Percentiles rank a stretch among this genome's conserved stretches.
phyloP scores from a whole-genome alignment of 2,888 invertebrate genomes.

The Cephus sareptanus region DNA sequence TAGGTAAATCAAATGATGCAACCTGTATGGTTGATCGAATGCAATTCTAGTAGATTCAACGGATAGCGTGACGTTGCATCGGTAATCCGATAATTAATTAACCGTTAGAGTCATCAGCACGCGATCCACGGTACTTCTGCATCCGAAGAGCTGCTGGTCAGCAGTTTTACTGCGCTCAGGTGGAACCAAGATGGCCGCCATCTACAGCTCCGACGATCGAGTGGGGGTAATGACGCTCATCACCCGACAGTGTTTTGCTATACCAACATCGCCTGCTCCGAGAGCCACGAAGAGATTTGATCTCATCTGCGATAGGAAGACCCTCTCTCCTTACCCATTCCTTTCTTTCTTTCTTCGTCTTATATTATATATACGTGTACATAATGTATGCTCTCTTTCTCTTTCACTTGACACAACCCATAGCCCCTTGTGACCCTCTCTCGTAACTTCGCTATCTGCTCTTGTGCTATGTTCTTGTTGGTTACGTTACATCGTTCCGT shows the following conservation, averaged over 20 bases:
- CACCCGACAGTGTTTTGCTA: constrained; percentile 65
- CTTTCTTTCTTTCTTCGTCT: constrained; percentile 18
- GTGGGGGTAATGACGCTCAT: constrained; percentile 66
- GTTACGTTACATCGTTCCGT: not conserved
- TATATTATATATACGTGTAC: not conserved
- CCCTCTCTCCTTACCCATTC: constrained; percentile 44
- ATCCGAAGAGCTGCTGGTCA: constrained; percentile 25
- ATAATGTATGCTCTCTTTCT: not conserved
- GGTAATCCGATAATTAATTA: constrained; percentile 60
- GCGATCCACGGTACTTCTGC: constrained; percentile 45
- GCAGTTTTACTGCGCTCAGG: constrained; percentile 40
- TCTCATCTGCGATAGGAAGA: constrained; percentile 58
- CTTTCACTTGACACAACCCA: not conserved
- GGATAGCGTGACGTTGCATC: constrained; percentile 34
- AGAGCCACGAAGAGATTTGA: constrained; percentile 48
- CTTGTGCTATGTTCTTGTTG: not conserved
- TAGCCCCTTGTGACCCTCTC: not conserved
- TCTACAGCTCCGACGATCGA: constrained; percentile 46
- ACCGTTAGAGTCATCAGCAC: constrained; percentile 59
- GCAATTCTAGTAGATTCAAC: not conserved
- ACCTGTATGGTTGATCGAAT: not conserved
- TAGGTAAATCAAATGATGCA: not conserved
- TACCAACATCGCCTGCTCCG: constrained; percentile 57
- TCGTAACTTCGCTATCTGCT: not conserved
- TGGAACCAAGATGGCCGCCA: constrained; percentile 63